These are phyloP conservation scores for Syngnathus typhle DNA, from an alignment of 2,113 vertebrate genomes.

Conservation along the genomic window DNA sequence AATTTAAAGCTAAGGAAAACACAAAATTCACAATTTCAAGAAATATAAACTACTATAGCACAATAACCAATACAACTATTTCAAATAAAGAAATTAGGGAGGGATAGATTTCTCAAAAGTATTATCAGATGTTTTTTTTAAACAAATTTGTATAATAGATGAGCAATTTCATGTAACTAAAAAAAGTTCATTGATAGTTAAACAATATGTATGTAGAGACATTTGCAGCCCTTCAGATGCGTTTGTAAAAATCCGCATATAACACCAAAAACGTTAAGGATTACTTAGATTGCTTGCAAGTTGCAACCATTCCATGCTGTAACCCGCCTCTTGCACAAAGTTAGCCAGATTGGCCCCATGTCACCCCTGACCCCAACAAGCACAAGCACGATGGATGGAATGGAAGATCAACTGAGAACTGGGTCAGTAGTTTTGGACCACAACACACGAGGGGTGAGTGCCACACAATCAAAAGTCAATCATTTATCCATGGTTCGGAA, in stretches of 20 bases:
- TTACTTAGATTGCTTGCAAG: too few relatives aligned
- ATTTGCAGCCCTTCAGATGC: slow-evolving; percentile 8
- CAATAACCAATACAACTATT: too few relatives aligned
- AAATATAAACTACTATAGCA: too few relatives aligned
- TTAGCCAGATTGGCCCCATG: not conserved
- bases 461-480: slow-evolving; percentile 28
- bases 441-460: not conserved
- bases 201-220: slow-evolving; percentile 6
- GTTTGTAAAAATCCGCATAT: not conserved
- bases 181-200: too few relatives aligned
- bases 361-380: not conserved
- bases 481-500: slow-evolving; percentile 31
- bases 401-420: not conserved
- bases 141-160: too few relatives aligned
- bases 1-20: too few relatives aligned
- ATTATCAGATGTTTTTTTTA: too few relatives aligned
- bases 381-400: not conserved
- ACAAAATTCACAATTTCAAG: not conserved
- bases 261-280: not conserved
- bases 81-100: too few relatives aligned
- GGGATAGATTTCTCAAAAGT: too few relatives aligned
- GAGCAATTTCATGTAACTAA: too few relatives aligned
- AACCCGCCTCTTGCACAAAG: not conserved
- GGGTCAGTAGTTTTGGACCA: not conserved
- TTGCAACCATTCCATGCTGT: not conserved